Evolutionary conservation across 2,797 vertebrate genomes (phyloP).

Genomic region (Hapalemur alaotrensis): DNA sequence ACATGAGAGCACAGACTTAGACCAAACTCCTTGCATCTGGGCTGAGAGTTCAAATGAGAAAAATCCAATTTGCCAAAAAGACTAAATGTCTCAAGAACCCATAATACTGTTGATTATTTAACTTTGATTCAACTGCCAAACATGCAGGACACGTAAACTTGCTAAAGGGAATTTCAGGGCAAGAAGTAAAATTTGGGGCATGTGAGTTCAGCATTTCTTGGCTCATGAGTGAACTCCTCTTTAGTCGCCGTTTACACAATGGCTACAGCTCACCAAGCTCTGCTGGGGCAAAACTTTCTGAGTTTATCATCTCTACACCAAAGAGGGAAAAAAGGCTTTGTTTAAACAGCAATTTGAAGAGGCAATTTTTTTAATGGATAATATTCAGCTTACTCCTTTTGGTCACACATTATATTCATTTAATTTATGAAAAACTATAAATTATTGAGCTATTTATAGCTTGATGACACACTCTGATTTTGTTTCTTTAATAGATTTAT

Average conservation of each 20-base stretch:
- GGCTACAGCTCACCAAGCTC: constrained; percentile 2
- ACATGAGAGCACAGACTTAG: neutral
- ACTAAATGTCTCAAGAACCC: constrained; percentile 29
- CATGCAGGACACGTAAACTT: neutral
- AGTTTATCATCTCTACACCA: neutral
- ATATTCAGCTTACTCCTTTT: neutral
- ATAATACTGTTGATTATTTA: constrained; percentile 16
- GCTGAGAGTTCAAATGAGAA: constrained; percentile 36
- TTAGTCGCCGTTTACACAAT: constrained; percentile 8
- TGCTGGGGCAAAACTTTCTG: neutral
- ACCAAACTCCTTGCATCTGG: neutral
- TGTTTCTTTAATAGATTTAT: neutral
- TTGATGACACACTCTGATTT: neutral
- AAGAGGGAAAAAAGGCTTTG: neutral
- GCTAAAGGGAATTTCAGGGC: constrained; percentile 50
- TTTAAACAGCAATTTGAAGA: constrained; percentile 29
- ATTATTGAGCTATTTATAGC: constrained; percentile 32
- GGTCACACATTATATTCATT: neutral
- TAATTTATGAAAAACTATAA: neutral
- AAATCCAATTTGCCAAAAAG: constrained; percentile 34
- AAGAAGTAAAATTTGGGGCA: constrained; percentile 16
- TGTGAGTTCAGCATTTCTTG: constrained; percentile 52
- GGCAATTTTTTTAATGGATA: neutral
- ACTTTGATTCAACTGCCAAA: neutral
- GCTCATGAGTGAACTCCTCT: neutral